Evolutionary conservation across 2,888 invertebrate genomes (phyloP).

Genomic region (Prostheceraeus crozeri): DNA sequence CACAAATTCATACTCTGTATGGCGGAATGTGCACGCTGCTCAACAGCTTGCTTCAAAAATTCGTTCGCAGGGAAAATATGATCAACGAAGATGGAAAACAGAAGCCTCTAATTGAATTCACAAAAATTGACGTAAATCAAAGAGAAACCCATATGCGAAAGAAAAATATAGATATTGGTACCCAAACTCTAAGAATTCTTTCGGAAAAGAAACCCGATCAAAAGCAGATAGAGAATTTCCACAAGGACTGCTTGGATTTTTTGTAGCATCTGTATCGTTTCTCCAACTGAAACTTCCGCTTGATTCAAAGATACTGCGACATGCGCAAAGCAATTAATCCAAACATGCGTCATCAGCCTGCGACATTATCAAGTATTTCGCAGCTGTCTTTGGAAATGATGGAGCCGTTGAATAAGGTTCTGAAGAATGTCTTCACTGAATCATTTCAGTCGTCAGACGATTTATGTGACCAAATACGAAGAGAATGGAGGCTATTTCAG

Average conservation of each 20-base stretch:
- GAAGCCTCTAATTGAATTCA: slow-evolving; percentile 9
- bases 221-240: slow-evolving; percentile 1
- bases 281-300: slow-evolving; percentile 2
- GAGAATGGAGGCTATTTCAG: slow-evolving; percentile 9
- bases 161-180: slow-evolving; percentile 13
- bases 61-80: too few species aligned
- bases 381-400: too few species aligned
- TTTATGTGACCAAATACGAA: not conserved
- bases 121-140: slow-evolving; percentile 24
- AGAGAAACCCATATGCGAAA: slow-evolving; percentile 2
- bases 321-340: slow-evolving; percentile 18
- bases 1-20: slow-evolving; percentile 12
- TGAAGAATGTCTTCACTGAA: too few species aligned
- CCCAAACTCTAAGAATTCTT: not conserved
- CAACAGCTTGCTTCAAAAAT: not conserved
- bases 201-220: slow-evolving; percentile 10
- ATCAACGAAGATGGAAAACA: slow-evolving; percentile 7
- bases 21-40: not conserved
- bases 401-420: too few species aligned
- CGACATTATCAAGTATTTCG: not conserved
- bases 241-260: slow-evolving; percentile 9
- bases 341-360: too few species aligned
- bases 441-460: too few species aligned
- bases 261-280: not conserved
- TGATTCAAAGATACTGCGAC: not conserved